Conservation (phyloP, 2,113 vertebrate species). For the Prunella himalayana region DNA sequence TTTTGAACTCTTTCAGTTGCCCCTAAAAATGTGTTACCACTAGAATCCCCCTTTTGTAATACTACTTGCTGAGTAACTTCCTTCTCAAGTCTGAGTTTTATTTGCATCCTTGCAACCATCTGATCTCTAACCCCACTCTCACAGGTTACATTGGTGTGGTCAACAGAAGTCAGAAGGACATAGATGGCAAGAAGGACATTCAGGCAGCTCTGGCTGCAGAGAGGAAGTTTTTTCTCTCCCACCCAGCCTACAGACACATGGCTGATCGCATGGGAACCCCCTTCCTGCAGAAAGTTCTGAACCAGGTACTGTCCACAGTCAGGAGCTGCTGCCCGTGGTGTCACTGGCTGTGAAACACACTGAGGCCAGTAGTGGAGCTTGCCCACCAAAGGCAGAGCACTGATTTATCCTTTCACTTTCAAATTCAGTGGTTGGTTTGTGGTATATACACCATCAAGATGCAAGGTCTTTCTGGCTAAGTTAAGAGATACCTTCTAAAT, state of each 20-base stretch:
- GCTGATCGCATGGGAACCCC: slow-evolving; percentile 98
- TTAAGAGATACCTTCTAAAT: neutral
- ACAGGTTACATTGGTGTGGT: slow-evolving; percentile 96
- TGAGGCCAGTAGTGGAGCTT: neutral
- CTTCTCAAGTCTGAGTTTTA: neutral
- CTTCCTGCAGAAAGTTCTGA: slow-evolving; percentile 93
- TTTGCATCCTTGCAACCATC: neutral
- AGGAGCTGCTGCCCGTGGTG: neutral
- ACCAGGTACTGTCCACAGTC: slow-evolving; percentile 81
- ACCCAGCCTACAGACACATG: slow-evolving; percentile 92
- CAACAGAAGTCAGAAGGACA: slow-evolving; percentile 98
- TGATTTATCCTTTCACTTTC: neutral
- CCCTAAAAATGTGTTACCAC: neutral
- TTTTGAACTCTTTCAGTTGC: neutral
- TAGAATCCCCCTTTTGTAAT: neutral
- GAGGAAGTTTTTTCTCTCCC: slow-evolving; percentile 97
- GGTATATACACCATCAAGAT: neutral
- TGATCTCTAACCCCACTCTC: neutral
- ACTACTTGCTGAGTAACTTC: neutral
- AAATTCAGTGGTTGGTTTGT: neutral
- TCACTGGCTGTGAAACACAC: neutral
- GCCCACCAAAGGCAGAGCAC: neutral
- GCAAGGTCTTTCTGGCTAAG: neutral
- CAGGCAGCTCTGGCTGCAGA: slow-evolving; percentile 91
- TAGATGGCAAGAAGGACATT: slow-evolving; percentile 97